phyloP scores from a whole-genome alignment of 2,797 vertebrate species.

The Hydrocynus forskahlii region DNA sequence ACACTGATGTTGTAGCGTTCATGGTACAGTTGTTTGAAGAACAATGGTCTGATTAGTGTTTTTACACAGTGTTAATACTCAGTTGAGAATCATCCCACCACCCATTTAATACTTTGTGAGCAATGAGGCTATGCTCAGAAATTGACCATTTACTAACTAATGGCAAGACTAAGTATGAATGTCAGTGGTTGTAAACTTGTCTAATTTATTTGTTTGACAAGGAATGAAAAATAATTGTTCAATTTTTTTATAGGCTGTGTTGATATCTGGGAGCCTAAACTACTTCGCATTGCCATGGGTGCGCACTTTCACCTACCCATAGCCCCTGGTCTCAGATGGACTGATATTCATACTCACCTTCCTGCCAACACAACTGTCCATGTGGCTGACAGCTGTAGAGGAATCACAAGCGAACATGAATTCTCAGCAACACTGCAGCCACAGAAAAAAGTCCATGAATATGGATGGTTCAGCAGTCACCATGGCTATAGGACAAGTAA shows the following conservation, averaged over 20 bases:
- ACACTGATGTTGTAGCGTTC: no score
- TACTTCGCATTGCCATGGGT: conserved; percentile 92
- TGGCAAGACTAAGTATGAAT: no score
- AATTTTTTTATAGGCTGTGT: conserved; percentile 91
- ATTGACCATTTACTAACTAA: no score
- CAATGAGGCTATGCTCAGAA: no score
- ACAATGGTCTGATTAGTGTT: no score
- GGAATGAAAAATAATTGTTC: no score
- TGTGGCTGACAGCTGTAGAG: conserved; percentile 81
- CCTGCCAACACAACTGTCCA: conserved; percentile 73
- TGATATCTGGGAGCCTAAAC: conserved; percentile 95
- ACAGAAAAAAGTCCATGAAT: conserved; percentile 70
- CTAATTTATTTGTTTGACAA: no score
- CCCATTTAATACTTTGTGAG: no score
- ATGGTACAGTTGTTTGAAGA: no score
- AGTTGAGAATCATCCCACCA: no score
- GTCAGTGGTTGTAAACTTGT: no score
- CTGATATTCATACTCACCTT: conserved; percentile 75
- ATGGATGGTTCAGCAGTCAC: conserved; percentile 71
- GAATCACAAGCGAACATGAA: background rate
- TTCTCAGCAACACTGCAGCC: fast-evolving
- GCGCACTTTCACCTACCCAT: conserved; percentile 93
- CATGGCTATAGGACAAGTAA: conserved; percentile 43
- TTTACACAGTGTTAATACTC: no score
- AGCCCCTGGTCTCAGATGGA: conserved; percentile 82